Conservation (phyloP, 2,888 invertebrate genomes). For the Torymus tubicola region DNA sequence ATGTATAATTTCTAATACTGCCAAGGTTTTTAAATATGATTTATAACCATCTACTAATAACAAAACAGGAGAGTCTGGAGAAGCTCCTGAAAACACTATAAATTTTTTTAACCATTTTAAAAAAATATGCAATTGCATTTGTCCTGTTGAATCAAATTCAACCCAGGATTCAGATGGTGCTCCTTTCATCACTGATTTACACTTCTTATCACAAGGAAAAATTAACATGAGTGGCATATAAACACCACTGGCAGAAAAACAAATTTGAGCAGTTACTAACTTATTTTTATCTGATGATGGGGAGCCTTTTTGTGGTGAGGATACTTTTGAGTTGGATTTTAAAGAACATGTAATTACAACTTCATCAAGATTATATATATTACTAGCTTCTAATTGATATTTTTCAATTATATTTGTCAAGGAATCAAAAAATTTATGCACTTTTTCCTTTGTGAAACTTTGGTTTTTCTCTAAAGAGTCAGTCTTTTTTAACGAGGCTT, state of each 20-base stretch:
- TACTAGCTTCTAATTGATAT: too few species aligned
- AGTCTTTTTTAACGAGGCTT: too few species aligned
- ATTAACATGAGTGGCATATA: constrained; percentile 56
- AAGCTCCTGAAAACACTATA: constrained; percentile 64
- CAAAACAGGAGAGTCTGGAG: constrained; percentile 66
- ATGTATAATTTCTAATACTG: constrained; percentile 60
- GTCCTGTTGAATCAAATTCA: constrained; percentile 24
- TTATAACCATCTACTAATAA: constrained; percentile 70
- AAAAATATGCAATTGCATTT: constrained; percentile 45
- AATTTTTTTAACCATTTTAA: constrained; percentile 72
- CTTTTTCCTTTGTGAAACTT: neutral
- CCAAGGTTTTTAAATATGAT: constrained; percentile 68
- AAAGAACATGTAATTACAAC: too few species aligned
- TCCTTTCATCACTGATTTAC: neutral
- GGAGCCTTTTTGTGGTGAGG: too few species aligned
- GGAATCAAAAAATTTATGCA: too few species aligned
- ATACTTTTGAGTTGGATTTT: too few species aligned
- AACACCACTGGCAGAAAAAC: constrained; percentile 63
- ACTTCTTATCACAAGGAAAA: constrained; percentile 52
- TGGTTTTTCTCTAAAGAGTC: neutral
- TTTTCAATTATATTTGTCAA: too few species aligned
- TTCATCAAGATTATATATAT: too few species aligned
- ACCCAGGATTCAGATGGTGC: constrained; percentile 15
- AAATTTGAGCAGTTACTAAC: constrained; percentile 63
- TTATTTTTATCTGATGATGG: neutral